These are phyloP conservation scores for Lepisosteus osseus DNA, from an alignment of 2,113 vertebrate species.

Conservation along the genomic window DNA sequence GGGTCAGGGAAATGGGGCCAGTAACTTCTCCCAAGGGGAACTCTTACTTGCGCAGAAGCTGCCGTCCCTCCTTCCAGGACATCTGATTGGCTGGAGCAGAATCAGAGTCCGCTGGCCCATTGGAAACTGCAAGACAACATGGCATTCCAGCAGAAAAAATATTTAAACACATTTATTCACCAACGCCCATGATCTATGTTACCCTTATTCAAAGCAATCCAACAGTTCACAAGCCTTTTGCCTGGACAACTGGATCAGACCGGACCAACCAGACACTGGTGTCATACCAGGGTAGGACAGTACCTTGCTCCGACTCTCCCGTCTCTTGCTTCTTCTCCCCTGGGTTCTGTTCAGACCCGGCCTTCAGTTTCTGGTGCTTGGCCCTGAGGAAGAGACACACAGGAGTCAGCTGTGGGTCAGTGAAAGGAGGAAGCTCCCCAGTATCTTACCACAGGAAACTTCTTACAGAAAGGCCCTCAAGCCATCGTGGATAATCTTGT, in stretches of 20 bases:
- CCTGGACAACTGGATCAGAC: too few species aligned
- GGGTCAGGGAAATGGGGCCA: too few species aligned
- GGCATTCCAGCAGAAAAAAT: too few species aligned
- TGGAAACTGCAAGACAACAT: slow-evolving; percentile 65
- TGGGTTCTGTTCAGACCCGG: slow-evolving; percentile 72
- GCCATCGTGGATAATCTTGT: too few species aligned
- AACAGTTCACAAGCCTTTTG: too few species aligned
- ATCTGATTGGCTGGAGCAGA: slow-evolving; percentile 76
- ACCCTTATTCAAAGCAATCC: too few species aligned
- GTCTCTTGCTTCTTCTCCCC: slow-evolving; percentile 80
- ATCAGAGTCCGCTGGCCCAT: slow-evolving; percentile 75
- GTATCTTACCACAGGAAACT: not conserved
- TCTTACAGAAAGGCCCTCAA: not conserved
- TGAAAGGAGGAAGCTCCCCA: slow-evolving; percentile 4
- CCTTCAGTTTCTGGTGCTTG: slow-evolving; percentile 88
- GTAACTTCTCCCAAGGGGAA: too few species aligned
- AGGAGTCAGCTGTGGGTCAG: slow-evolving; percentile 1
- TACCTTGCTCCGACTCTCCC: slow-evolving; percentile 58
- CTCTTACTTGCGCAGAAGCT: slow-evolving; percentile 84
- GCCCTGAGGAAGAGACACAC: slow-evolving; percentile 56
- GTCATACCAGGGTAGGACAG: not conserved
- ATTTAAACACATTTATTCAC: too few species aligned
- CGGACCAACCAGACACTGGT: too few species aligned
- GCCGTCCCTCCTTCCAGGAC: slow-evolving; percentile 88
- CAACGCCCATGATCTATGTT: too few species aligned